Base-by-base conservation (phyloP, 2,797 vertebrate genomes). In the Chelon auratus region DNA sequence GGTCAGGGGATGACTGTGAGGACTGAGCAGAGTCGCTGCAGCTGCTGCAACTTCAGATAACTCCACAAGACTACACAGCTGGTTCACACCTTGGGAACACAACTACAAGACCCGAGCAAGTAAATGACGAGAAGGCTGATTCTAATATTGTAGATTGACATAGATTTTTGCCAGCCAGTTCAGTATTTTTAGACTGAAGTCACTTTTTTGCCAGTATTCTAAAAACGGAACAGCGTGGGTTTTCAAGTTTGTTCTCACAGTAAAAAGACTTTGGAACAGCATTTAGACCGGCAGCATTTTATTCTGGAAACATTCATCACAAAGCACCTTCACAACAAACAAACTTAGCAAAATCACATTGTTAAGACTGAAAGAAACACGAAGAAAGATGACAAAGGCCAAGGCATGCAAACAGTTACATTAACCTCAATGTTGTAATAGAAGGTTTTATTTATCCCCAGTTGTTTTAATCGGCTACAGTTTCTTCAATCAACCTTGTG, bases 11-110 rank as follows among this genome's bases (percentile, higher is more conserved):
- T 48, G 3, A 4, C 48, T 48, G 45, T 18, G 50, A 9, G 13
- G 30, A 14, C 30, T 9, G 56, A 43, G 22, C 51, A 33, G 37
- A n/a, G 9, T 54, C 39, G 5, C 24, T 33, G 64, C 22, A 26
- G 65, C 63, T 56, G 14, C 65, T 48, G 50, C 62, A 61, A 15
- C 33, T 5, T 18, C 50, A 56, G n/a, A 66, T 53, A 42, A 66
- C 17, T 50, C 48, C 18, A 17, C 45, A 26, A 9, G 2, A 33
- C 30, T 33, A 8, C 1, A 40, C 18, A 36, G 55, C 50, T 18
- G 62, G 9, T 75, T 33, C n/a, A 68, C 2, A 22, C 5, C 18
- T 7, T 9, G 0, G 47, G 2, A 9, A 53, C 0, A 18, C 0
- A 2, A 48, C n/a, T 9, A 18, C 47, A 48, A 17, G 36, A 26